Evolutionary conservation across 1,140 invertebrate genomes (phyloP).

Genomic region (Pomacea maculata): DNA sequence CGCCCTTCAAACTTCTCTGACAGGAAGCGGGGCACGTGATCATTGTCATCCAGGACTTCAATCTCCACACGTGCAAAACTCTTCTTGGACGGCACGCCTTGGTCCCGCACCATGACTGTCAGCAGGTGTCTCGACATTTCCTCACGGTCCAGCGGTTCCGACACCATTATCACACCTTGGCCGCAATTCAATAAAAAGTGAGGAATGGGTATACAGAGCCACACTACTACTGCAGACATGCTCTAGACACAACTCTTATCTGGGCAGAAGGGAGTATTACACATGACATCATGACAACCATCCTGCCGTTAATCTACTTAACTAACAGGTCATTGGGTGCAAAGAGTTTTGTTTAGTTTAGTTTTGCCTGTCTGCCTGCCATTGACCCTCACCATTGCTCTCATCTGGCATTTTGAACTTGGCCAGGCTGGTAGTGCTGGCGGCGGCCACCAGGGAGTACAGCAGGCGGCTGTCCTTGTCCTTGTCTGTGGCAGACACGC

Average conservation of each 20-base stretch:
- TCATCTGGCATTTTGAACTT: slow-evolving; percentile 72
- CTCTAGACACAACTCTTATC: background rate
- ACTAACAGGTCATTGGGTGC: background rate
- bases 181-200: slow-evolving; percentile 8
- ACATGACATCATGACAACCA: background rate
- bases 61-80: slow-evolving; percentile 86
- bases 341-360: no score
- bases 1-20: slow-evolving; percentile 66
- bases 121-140: slow-evolving; percentile 83
- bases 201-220: no score
- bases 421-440: slow-evolving; percentile 76
- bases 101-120: slow-evolving; percentile 89
- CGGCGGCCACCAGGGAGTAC: slow-evolving; percentile 72
- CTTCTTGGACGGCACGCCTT: slow-evolving; percentile 83
- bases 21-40: slow-evolving; percentile 86
- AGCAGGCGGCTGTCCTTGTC: slow-evolving; percentile 82
- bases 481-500: slow-evolving; percentile 79
- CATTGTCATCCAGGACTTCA: slow-evolving; percentile 87
- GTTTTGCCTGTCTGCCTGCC: no score
- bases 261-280: background rate
- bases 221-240: no score
- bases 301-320: background rate
- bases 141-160: slow-evolving; percentile 81
- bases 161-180: slow-evolving; percentile 72
- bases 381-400: slow-evolving; percentile 45